Base-by-base conservation (phyloP, 2,797 vertebrate genomes). In the Pipistrellus pipistrellus region DNA sequence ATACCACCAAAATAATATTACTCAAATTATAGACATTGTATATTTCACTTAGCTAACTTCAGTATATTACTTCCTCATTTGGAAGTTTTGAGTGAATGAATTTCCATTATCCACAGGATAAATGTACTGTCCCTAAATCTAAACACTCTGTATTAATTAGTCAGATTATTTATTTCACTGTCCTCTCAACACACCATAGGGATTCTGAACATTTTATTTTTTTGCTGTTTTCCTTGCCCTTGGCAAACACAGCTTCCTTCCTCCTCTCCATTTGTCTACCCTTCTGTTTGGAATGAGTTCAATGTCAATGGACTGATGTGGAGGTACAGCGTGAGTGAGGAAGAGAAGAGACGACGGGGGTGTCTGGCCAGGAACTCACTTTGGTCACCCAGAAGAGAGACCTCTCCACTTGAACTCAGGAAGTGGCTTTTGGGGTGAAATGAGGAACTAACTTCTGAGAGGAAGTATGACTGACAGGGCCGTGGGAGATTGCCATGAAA, bases 1-100 rank as follows among this genome's bases (percentile, higher is more conserved):
- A 84, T 18, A 80, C 8, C 44, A 20, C 41, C 21, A 8, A 94
- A 84, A 83, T 3, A 87, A 11, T 90, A 44, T 82, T 44, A 73
- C 4, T 82, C n/a, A 71, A 64, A 30, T 62, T 88, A 9, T 44
- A 85, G 17, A n/a, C 25, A 32, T 30, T 71, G 4, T n/a, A 38
- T 23, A 30, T 18, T 76, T 77, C 10, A 21, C 9, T 55, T 87
- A 77, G 76, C 32, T 53, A 59, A 93, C 8, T 88, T 84, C 59
- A 55, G 71, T 55, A 48, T 48, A 62, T 77, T 81, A 62, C 20
- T 76, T 89, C 9, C 32, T 91, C 18, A 68, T n/a, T 88, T 69
- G 44, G 38, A 95, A 93, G 89, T 23, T n/a, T 68, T 91, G 75
- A 82, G 13, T 66, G 20, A 55, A 15, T 85, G 23, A 64, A 20